Evolutionary conservation across 2,888 invertebrate species (phyloP).

Genomic region (Orthosia cruda): DNA sequence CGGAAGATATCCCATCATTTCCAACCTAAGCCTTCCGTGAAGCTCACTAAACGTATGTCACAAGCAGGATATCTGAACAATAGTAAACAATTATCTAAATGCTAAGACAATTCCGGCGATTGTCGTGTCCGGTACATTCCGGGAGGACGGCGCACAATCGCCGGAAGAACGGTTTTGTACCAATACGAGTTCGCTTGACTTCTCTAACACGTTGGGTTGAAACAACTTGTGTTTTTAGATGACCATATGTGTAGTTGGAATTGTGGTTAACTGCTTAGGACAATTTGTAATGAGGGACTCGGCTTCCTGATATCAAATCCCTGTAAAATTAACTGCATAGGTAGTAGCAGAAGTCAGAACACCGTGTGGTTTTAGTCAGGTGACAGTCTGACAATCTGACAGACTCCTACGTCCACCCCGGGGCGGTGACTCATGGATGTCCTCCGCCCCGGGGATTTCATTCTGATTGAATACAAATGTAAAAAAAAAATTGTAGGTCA

Average conservation of each 20-base stretch:
- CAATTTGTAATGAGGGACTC: not conserved
- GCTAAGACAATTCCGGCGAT: slow-evolving; percentile 78
- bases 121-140: slow-evolving; percentile 71
- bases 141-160: slow-evolving; percentile 76
- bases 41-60: slow-evolving; percentile 31
- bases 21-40: not conserved
- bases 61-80: slow-evolving; percentile 75
- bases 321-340: no score
- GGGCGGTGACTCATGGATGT: no score
- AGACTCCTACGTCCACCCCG: no score
- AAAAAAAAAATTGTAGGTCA: no score
- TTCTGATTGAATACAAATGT: no score
- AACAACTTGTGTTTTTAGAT: slow-evolving; percentile 16
- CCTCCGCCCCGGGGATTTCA: no score
- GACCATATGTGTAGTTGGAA: not conserved
- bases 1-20: not conserved
- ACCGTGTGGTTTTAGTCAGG: no score
- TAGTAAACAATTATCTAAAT: slow-evolving; percentile 75
- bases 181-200: slow-evolving; percentile 51
- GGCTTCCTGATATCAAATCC: no score
- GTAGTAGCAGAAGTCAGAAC: no score
- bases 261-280: not conserved
- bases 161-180: slow-evolving; percentile 76
- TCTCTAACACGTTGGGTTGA: slow-evolving; percentile 45
- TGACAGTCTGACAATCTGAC: no score